Percentiles rank a stretch among this genome's conserved stretches.
Conservation (phyloP, 2,113 vertebrate species). For the Percopsis transmontana region DNA sequence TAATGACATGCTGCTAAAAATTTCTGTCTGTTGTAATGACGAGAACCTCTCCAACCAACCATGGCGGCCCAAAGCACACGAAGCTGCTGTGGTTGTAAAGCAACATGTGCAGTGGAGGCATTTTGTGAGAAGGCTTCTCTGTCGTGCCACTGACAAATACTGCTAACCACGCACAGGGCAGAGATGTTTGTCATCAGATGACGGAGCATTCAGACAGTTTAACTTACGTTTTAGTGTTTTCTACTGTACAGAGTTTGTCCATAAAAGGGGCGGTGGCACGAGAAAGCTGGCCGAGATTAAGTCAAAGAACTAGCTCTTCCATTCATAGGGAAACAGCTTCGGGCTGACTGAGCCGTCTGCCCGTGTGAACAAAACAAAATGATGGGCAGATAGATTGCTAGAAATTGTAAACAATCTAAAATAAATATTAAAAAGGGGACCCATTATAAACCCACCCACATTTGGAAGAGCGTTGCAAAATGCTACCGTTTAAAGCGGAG, state of each 20-base stretch:
- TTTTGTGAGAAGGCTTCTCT: not conserved
- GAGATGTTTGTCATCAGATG: not conserved
- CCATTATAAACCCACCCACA: too few species aligned
- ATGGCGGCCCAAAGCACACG: constrained; percentile 2
- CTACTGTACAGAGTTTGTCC: too few species aligned
- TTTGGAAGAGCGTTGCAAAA: too few species aligned
- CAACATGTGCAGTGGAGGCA: constrained; percentile 7
- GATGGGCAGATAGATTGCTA: too few species aligned
- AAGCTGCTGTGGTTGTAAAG: constrained; percentile 1
- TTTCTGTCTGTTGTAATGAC: constrained; percentile 8
- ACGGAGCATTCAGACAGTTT: too few species aligned
- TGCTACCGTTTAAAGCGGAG: too few species aligned
- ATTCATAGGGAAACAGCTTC: not conserved
- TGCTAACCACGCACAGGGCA: not conserved
- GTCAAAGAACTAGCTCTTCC: not conserved
- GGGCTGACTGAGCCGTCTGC: not conserved
- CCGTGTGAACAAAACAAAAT: too few species aligned
- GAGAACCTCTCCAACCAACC: not conserved
- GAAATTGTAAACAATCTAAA: too few species aligned
- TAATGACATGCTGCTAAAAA: constrained; percentile 20
- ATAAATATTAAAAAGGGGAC: too few species aligned
- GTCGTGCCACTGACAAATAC: not conserved
- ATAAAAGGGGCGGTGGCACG: not conserved
- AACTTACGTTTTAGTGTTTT: too few species aligned
- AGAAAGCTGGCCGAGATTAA: not conserved